Evolutionary conservation across 2,113 vertebrate genomes (phyloP).

Genomic region (Mustelus asterias): DNA sequence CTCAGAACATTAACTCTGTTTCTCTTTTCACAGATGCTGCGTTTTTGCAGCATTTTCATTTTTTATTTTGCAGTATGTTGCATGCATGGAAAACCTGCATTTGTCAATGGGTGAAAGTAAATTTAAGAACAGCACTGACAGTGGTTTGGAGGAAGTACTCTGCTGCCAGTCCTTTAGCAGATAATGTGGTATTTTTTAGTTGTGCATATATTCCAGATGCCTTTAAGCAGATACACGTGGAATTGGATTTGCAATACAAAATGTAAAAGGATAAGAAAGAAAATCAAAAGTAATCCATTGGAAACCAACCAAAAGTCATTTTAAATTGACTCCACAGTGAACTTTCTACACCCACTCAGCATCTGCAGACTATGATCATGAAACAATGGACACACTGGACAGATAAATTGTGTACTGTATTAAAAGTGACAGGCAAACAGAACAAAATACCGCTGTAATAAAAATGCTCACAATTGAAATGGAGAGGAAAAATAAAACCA

Average conservation of each 20-base stretch:
- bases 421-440: background rate
- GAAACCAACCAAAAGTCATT: background rate
- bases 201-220: background rate
- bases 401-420: constrained; percentile 17
- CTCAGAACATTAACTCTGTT: too few species aligned
- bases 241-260: background rate
- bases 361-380: background rate
- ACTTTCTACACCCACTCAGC: background rate
- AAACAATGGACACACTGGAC: background rate
- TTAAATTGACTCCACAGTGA: background rate
- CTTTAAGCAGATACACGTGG: background rate
- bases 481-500: background rate
- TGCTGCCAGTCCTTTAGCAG: background rate
- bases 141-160: background rate
- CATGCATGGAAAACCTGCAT: background rate
- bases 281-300: background rate
- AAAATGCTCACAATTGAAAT: background rate
- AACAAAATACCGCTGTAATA: background rate
- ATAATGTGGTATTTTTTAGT: background rate
- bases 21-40: too few species aligned
- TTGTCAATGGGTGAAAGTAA: background rate
- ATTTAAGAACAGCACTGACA: background rate
- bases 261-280: background rate
- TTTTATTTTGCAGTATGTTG: too few species aligned
- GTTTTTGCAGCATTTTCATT: too few species aligned